phyloP scores from a whole-genome alignment of 2,797 vertebrate species.

The Rallus crepitans region DNA sequence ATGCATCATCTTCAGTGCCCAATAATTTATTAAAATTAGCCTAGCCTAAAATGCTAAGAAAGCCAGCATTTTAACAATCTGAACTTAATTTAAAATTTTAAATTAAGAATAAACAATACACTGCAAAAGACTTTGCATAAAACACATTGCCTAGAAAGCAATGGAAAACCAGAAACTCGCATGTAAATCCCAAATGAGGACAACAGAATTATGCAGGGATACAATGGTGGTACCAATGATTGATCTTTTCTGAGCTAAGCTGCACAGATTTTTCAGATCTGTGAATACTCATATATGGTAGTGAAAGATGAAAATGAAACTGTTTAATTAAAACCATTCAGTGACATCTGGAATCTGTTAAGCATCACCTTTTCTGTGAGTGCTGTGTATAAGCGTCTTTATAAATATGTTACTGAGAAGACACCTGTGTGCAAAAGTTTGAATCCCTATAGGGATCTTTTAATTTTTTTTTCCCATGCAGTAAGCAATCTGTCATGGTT shows the following conservation, averaged over 20 bases:
- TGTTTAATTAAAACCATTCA: background rate
- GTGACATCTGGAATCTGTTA: background rate
- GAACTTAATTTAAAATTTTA: background rate
- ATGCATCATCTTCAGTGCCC: background rate
- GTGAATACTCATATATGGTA: background rate
- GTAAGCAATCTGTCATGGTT: background rate
- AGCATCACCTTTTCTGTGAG: background rate
- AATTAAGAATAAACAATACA: background rate
- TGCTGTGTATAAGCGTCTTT: background rate
- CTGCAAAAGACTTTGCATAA: background rate
- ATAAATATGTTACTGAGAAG: background rate
- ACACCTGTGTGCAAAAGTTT: background rate
- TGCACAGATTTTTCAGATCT: background rate
- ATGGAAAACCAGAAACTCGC: background rate
- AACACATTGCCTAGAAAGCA: background rate
- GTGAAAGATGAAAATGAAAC: background rate
- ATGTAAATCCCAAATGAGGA: background rate
- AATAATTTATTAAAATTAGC: background rate
- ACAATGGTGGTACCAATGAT: background rate
- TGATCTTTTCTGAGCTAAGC: slow-evolving; percentile 11
- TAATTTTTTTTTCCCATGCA: background rate
- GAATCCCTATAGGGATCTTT: background rate
- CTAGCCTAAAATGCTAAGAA: background rate
- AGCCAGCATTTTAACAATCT: background rate
- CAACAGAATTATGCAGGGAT: background rate